Evolutionary conservation across 2,113 vertebrate genomes (phyloP).

Genomic region (Acrocephalus arundinaceus): DNA sequence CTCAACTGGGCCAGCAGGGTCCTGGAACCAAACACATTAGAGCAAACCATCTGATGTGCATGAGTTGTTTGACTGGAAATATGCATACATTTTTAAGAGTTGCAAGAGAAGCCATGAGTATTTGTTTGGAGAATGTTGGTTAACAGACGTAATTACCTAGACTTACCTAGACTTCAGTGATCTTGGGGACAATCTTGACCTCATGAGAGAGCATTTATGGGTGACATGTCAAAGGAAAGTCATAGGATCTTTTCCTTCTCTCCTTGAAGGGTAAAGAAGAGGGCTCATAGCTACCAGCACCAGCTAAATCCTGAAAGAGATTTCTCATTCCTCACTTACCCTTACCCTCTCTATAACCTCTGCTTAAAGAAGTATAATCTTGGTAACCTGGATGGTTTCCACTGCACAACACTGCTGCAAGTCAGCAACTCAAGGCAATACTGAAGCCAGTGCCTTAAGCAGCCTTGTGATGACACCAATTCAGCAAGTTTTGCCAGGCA

Average conservation of each 20-base stretch:
- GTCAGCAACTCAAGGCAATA: neutral
- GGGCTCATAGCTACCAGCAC: neutral
- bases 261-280: neutral
- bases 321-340: neutral
- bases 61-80: neutral
- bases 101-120: neutral
- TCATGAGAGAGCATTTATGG: neutral
- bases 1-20: neutral
- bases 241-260: neutral
- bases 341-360: neutral
- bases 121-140: neutral
- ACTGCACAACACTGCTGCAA: neutral
- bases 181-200: neutral
- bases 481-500: neutral
- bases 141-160: neutral
- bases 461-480: neutral
- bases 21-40: neutral
- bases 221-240: neutral
- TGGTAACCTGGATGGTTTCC: neutral
- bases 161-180: neutral
- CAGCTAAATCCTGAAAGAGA: neutral
- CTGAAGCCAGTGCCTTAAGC: neutral
- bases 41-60: neutral
- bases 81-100: neutral
- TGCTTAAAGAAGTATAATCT: neutral